Conservation (phyloP, 2,113 vertebrate genomes). For the Lycaon pictus region DNA sequence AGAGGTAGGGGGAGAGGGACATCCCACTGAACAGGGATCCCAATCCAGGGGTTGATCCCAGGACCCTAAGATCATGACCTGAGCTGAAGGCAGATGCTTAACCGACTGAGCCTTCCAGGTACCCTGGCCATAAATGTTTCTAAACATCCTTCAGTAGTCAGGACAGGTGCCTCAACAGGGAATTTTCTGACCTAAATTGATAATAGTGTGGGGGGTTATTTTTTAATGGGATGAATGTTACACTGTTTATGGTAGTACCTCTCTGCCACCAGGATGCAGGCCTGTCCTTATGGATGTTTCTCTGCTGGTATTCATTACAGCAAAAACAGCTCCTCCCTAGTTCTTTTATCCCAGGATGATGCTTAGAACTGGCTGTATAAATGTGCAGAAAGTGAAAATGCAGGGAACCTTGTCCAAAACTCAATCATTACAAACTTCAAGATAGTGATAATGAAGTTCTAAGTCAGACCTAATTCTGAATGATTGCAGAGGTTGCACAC, state of each 20-base stretch:
- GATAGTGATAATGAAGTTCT: neutral
- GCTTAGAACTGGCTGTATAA: neutral
- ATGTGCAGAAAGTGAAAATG: neutral
- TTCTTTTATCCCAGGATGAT: neutral
- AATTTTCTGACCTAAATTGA: neutral
- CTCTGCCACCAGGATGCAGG: neutral
- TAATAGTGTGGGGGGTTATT: neutral
- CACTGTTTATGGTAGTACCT: neutral
- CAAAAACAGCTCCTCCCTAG: neutral
- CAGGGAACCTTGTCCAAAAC: neutral
- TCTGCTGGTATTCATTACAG: neutral
- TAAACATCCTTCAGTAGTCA: neutral
- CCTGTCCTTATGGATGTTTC: neutral
- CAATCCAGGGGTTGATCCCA: neutral
- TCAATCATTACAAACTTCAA: neutral
- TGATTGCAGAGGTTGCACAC: fast-evolving
- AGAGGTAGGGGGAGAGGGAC: neutral
- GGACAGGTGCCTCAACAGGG: neutral
- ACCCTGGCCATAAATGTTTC: neutral
- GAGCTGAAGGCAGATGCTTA: neutral
- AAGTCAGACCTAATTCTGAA: neutral
- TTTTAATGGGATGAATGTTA: neutral
- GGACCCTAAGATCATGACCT: neutral
- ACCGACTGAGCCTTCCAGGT: neutral
- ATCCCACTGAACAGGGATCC: neutral